Evolutionary conservation across 2,888 invertebrate species (phyloP).

Genomic region (Junonia oenone): DNA sequence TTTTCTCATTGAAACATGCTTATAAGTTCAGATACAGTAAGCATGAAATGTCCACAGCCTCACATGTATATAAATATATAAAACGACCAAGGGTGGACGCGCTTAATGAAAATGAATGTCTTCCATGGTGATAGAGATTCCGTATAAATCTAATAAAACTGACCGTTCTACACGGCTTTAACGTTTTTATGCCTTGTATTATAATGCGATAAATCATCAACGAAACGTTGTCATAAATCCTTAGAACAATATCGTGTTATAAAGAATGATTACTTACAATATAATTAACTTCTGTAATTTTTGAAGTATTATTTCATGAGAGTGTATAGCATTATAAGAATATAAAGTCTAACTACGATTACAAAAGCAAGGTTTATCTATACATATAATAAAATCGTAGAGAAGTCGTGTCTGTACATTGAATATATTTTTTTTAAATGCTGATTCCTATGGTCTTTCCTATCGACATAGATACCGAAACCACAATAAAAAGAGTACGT

Average conservation of each 20-base stretch:
- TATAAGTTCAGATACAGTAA: not conserved
- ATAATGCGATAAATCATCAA: not conserved
- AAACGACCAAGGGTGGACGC: constrained; percentile 26
- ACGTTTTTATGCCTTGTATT: constrained; percentile 7
- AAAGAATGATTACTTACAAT: not conserved
- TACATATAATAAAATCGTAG: too few relatives aligned
- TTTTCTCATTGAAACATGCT: not conserved
- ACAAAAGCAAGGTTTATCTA: too few relatives aligned
- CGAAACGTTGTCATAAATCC: not conserved
- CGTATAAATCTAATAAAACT: constrained; percentile 30
- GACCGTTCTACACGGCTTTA: constrained; percentile 22
- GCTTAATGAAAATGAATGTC: constrained; percentile 35
- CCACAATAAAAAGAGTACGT: too few relatives aligned
- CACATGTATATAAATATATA: constrained; percentile 27
- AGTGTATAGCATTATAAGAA: too few relatives aligned
- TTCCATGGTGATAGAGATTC: constrained; percentile 31
- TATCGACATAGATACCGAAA: too few relatives aligned
- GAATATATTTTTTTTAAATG: too few relatives aligned
- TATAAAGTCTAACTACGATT: too few relatives aligned
- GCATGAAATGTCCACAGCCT: not conserved
- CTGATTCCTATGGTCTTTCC: too few relatives aligned
- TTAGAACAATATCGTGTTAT: not conserved
- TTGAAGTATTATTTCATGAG: not conserved
- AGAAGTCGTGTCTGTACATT: too few relatives aligned
- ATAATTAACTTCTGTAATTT: not conserved